Base-by-base conservation (phyloP, 2,113 vertebrate species). In the Melanotaenia duboulayi region DNA sequence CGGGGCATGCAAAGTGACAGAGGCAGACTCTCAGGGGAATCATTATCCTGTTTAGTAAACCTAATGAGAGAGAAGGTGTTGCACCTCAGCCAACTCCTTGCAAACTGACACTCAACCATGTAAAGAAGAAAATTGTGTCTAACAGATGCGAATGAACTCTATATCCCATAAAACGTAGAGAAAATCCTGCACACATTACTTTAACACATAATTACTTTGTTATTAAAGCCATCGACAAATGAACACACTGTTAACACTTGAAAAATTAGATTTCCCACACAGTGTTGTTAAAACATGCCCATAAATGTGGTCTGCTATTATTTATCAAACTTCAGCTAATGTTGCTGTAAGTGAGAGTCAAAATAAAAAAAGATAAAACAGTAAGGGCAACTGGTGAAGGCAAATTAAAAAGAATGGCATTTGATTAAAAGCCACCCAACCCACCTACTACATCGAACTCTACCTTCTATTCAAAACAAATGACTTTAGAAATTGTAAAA, bases 1-100 rank as follows among this genome's bases (percentile, higher is more conserved):
- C 86, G 61, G 90, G 89, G 84, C 87, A 87, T 84, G 80, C 62
- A 28, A 81, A 86, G 77, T 60, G 56, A 67, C n/a, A 70, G 87
- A 82, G 67, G 52, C 64, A 14, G 28, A 49, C 32, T 86, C 92
- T 86, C 89, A 0, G 59, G 91, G 88, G 93, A 91, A 87, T 91
- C 89, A 91, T 93, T 94, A 93, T 91, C 84, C 79, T 88, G 89
- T 93, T 94, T 93, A 94, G 87, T 78, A 69, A 76, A 79, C 84
- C 89, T 94, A 94, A 94, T 93, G 92, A 93, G 87, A 87, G 85
- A 87, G 89, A 89, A 91, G 89, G 85, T 87, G 84, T 71, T 72
- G 87, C 79, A 80, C 78, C 80, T 80, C 82, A 52, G 71, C 54
- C 74, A 69, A 83, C 80, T 81, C 89, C 79, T 83, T 85, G 76